Evolutionary conservation across 2,888 invertebrate genomes (phyloP), one percentile per base, ranked within the genome.

Genomic region (Acleris emargana): DNA sequence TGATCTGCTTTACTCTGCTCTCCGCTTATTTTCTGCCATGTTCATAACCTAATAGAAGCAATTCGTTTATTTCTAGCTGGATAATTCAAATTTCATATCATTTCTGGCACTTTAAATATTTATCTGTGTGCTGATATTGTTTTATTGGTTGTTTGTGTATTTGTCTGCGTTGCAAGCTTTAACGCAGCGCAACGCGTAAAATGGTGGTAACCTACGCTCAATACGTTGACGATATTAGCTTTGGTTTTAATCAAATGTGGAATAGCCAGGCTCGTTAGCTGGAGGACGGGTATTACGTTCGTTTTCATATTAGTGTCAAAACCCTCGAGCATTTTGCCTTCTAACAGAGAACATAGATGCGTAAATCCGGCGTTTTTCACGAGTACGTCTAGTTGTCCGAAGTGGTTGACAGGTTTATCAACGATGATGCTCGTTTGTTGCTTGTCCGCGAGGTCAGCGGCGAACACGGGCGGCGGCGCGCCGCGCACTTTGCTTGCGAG

Each of bases 101-200:
- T n/a, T n/a, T n/a, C n/a, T n/a, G n/a, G n/a, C n/a, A n/a, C n/a
- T n/a, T n/a, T n/a, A n/a, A n/a, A n/a, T n/a, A n/a, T n/a, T n/a
- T n/a, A n/a, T n/a, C n/a, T n/a, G n/a, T n/a, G n/a, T n/a, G n/a
- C n/a, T n/a, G n/a, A n/a, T n/a, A n/a, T n/a, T n/a, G 4, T 22
- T n/a, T n/a, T n/a, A n/a, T n/a, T n/a, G n/a, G n/a, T n/a, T n/a
- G n/a, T n/a, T n/a, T n/a, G n/a, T n/a, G n/a, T n/a, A n/a, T n/a
- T n/a, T n/a, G n/a, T n/a, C n/a, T n/a, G n/a, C n/a, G n/a, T n/a
- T n/a, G n/a, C n/a, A n/a, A n/a, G n/a, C n/a, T n/a, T n/a, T n/a
- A n/a, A 80, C 5, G 96, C 96, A 11, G 94, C 85, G 74, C 95
- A 95, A 70, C 94, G 87, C 1, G 96, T 96, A 69, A 97, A 93